Base-by-base conservation (phyloP, 2,113 vertebrate species). In the Aleadryas rufinucha region DNA sequence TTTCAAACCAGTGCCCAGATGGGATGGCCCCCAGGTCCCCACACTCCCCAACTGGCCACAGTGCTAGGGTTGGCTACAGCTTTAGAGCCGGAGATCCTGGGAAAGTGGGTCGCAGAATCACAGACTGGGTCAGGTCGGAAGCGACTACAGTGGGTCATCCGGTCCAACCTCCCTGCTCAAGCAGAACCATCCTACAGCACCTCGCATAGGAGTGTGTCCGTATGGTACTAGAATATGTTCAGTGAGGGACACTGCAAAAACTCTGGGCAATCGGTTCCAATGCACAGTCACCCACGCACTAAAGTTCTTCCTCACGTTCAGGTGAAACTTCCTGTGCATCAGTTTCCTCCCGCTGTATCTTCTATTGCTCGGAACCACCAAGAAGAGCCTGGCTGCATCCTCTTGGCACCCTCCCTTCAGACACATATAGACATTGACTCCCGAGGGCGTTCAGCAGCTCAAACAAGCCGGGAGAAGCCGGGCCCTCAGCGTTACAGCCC, bases 41-140 rank as follows among this genome's bases (percentile, higher is more conserved):
- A 7, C 1, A 6, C 28, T 42, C 7, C 45, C 15, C 54, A 47
- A 0, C 1, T 2, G 3, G 3, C 59, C 37, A 17, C 15, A 14
- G 27, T 2, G 4, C 15, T 15, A 5, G 7, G 30, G 7, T 24
- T 17, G 5, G 4, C 16, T 12, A 33, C 5, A 41, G 4, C 13
- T 44, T 19, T 4, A 10, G 14, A 14, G 1, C 8, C 28, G 41
- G 7, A 1, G 5, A 30, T 31, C 9, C 19, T 11, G 26, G 24
- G 4, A 60, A 56, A 14, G 10, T 1, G 12, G 7, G 26, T 33
- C 70, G 68, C 10, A 41, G 28, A 30, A 68, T 5, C 20, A 30
- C 39, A 41, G 14, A 54, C 35, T 1, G 5, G 13, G 3, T 31
- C 24, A 39, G 10, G 11, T 0, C 15, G 24, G 47, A 61, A 68